Base-by-base conservation (phyloP, 2,888 invertebrate species). In the Sceliomorpha sp. region DNA sequence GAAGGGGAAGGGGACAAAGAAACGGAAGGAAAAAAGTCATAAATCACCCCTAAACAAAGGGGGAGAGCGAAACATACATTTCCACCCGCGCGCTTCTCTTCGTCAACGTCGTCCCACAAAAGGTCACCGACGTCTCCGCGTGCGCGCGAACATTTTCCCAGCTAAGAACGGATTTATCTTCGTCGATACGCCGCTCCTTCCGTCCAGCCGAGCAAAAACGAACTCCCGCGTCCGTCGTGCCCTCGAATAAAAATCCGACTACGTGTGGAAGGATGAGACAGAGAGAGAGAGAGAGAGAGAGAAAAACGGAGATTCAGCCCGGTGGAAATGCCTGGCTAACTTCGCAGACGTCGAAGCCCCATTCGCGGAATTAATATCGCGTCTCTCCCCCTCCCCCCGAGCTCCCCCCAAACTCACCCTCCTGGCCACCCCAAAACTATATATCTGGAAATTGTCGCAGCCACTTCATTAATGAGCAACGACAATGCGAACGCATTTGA, bases 391-490 rank as follows among this genome's bases (percentile, higher is more conserved):
- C 1, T 6, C 10, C 9, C 10, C 4, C 31, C 31, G 31, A 24
- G 27, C 42, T 42, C 27, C 45, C 31, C 39, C 12, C 53, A 40
- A 55, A 45, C 36, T n/a, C n/a, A n/a, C 40, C 14, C 42, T 55
- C 31, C 40, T 32, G 47, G 39, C 34, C 36, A 27, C 15, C 20
- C 32, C 47, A 24, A 47, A 47, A 50, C 51, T 45, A 53, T 20
- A 64, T 64, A 60, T 60, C 72, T 69, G 63, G 47, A 69, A 72
- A 72, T 64, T 66, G 66, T 68, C 66, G 59, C 64, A 51, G 53
- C 56, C 62, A 70, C 55, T 72, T 69, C 59, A 72, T 69, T 72
- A 72, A 72, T 69, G 69, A 62, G 66, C 58, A 48, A 59, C 72
- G 60, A 62, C 67, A 68, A 63, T 63, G 67, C 55, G 27, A 63